phyloP scores from a whole-genome alignment of 2,113 vertebrate species.

The Urocolius indicus region DNA sequence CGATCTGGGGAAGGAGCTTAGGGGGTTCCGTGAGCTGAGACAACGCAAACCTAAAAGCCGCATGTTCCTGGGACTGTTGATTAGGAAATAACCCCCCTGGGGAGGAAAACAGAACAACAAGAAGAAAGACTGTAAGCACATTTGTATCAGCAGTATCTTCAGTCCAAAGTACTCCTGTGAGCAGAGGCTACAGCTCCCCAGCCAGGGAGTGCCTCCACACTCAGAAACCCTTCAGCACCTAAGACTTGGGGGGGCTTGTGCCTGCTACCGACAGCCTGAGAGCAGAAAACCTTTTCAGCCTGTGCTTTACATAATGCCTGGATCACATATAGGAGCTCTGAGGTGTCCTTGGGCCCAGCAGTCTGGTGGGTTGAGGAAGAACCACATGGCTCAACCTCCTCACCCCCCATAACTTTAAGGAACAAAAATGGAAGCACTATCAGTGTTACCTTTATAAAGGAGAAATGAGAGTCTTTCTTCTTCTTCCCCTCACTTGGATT shows the following conservation, averaged over 20 bases:
- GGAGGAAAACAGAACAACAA: conserved; percentile 60
- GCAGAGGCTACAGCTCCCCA: not conserved
- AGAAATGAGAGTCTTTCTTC: not conserved
- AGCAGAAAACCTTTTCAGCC: not conserved
- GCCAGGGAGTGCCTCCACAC: not conserved
- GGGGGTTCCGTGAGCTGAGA: conserved; percentile 97
- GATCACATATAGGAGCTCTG: not conserved
- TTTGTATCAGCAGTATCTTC: fast-evolving
- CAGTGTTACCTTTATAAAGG: not conserved
- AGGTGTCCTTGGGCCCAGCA: not conserved
- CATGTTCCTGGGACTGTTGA: conserved; percentile 97
- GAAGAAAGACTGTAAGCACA: not conserved
- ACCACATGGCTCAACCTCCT: not conserved
- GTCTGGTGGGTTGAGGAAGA: not conserved
- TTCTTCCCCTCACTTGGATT: not conserved
- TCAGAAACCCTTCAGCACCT: fast-evolving
- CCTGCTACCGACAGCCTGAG: fast-evolving
- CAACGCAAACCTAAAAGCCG: conserved; percentile 95
- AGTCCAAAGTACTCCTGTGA: not conserved
- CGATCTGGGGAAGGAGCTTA: conserved; percentile 98
- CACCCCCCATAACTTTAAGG: not conserved
- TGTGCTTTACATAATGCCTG: not conserved
- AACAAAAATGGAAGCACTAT: not conserved
- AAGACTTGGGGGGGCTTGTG: fast-evolving
- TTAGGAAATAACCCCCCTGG: conserved; percentile 95